Conservation (phyloP, 2,113 vertebrate species). For the Opisthocomus hoazin region DNA sequence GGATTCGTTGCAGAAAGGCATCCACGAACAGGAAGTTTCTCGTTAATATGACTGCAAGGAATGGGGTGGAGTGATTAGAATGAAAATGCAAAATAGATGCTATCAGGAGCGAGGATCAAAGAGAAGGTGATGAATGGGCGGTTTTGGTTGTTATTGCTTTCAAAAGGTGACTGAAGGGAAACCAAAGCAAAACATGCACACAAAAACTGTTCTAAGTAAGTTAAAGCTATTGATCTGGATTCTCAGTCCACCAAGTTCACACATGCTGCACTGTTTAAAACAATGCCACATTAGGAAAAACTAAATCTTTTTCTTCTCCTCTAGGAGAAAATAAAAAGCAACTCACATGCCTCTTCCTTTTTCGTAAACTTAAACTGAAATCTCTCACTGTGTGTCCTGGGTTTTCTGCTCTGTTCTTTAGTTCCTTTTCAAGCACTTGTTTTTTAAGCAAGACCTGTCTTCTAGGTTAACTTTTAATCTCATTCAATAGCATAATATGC, state of each 20-base stretch:
- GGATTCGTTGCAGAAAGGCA: background rate
- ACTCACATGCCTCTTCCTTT: background rate
- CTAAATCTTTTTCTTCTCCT: background rate
- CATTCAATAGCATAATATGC: background rate
- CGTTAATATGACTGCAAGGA: slow-evolving; percentile 17
- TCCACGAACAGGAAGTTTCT: slow-evolving; percentile 23
- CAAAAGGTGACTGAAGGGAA: slow-evolving; percentile 22
- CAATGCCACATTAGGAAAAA: background rate
- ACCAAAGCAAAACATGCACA: background rate
- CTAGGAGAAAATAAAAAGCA: background rate
- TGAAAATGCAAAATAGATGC: background rate
- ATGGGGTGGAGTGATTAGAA: slow-evolving; percentile 39
- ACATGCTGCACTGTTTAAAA: background rate
- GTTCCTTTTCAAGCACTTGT: background rate
- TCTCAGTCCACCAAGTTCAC: background rate
- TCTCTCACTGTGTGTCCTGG: background rate
- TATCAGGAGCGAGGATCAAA: slow-evolving; percentile 22
- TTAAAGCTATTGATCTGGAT: background rate
- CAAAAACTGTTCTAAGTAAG: background rate
- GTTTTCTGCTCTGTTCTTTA: background rate
- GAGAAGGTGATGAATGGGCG: background rate
- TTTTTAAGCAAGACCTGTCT: background rate
- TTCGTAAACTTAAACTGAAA: background rate
- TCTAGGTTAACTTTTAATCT: background rate
- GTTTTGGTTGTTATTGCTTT: slow-evolving; percentile 3